These are phyloP conservation scores for Anadara kagoshimensis DNA, from an alignment of 1,140 invertebrate species.

Conservation along the genomic window DNA sequence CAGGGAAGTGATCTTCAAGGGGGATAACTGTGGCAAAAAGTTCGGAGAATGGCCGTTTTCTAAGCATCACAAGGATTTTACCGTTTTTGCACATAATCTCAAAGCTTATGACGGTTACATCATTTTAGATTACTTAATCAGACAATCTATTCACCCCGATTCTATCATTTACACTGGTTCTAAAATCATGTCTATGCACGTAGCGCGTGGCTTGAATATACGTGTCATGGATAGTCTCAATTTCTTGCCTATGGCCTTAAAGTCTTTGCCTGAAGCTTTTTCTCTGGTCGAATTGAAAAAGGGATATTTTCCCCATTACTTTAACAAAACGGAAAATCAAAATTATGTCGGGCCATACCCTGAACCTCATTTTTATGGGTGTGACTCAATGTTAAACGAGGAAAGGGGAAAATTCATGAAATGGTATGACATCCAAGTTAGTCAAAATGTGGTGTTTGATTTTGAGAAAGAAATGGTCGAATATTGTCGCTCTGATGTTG, in stretches of 20 bases:
- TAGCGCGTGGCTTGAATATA: constrained; percentile 1
- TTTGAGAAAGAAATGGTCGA: neutral
- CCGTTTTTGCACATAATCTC: constrained; percentile 3
- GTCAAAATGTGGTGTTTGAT: neutral
- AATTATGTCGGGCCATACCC: constrained; percentile 14
- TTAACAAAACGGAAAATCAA: neutral
- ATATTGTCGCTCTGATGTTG: constrained; percentile 13
- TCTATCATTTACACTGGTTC: constrained; percentile 17
- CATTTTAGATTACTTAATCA: constrained; percentile 16
- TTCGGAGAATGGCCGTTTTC: constrained; percentile 6
- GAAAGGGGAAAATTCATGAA: constrained; percentile 19
- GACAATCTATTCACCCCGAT: constrained; percentile 1
- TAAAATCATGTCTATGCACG: constrained; percentile 25
- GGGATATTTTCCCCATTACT: constrained; percentile 29
- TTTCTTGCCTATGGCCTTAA: constrained; percentile 15
- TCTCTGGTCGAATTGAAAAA: constrained; percentile 22
- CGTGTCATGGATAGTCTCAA: constrained; percentile 20
- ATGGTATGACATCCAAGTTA: constrained; percentile 28
- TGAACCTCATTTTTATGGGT: constrained; percentile 12
- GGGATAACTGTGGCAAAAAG: neutral
- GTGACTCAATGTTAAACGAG: constrained; percentile 14
- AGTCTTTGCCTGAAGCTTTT: constrained; percentile 22
- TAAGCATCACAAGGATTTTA: constrained; percentile 3
- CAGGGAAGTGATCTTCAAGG: constrained; percentile 1
- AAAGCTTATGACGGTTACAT: constrained; percentile 23